Conservation (phyloP, 2,888 invertebrate genomes). For the Philaethria dido region DNA sequence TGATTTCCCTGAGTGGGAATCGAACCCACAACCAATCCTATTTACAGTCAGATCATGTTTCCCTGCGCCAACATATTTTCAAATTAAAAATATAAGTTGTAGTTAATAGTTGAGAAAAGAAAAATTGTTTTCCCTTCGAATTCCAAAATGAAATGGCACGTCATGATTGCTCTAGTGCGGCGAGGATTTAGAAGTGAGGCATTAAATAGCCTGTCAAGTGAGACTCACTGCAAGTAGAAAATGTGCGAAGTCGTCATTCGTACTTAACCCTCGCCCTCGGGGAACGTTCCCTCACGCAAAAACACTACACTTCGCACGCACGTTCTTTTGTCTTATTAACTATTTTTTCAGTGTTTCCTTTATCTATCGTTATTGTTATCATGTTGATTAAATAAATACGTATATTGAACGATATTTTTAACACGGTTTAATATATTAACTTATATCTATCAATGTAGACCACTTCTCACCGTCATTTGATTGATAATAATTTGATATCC, state of each 20-base stretch:
- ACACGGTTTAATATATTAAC: too few relatives aligned
- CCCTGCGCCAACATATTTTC: too few relatives aligned
- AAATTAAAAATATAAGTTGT: neutral
- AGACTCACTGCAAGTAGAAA: conserved; percentile 32
- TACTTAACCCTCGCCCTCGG: conserved; percentile 30
- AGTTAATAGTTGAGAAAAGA: neutral
- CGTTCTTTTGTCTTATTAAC: neutral
- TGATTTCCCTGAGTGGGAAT: too few relatives aligned
- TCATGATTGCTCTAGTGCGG: neutral
- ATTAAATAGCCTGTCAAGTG: conserved; percentile 39
- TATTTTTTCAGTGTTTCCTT: neutral
- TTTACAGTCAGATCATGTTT: too few relatives aligned
- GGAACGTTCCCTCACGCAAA: conserved; percentile 34
- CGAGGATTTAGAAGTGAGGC: conserved; percentile 25
- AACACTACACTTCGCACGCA: conserved; percentile 28
- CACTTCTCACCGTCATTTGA: too few relatives aligned
- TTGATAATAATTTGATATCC: too few relatives aligned
- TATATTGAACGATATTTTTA: too few relatives aligned
- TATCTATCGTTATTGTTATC: neutral
- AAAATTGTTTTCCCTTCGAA: neutral
- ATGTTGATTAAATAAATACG: too few relatives aligned
- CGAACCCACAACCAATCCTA: too few relatives aligned
- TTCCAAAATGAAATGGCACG: conserved; percentile 3
- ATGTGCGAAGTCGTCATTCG: conserved; percentile 35
- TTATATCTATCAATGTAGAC: too few relatives aligned